These are phyloP conservation scores for Orthosia gracilis DNA, from an alignment of 2,888 invertebrate species.

Conservation along the genomic window DNA sequence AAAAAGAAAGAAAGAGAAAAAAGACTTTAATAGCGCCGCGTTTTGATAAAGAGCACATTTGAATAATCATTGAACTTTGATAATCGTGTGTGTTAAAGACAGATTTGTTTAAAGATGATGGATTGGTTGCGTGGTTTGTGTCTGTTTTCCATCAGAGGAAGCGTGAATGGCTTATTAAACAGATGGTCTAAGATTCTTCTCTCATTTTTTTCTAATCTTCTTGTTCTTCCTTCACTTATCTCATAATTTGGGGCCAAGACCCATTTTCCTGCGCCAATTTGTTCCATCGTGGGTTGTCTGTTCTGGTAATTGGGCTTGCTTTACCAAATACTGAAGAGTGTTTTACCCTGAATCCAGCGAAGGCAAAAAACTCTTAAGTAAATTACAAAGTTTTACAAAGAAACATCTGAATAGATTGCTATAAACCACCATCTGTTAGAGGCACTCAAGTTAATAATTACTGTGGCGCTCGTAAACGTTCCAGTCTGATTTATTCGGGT, in stretches of 20 bases:
- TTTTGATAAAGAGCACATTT: too few species aligned
- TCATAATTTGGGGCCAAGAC: neutral
- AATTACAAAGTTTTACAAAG: constrained; percentile 7
- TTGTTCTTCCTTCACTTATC: neutral
- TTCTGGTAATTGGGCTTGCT: neutral
- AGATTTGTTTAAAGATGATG: too few species aligned
- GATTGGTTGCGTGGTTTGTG: too few species aligned
- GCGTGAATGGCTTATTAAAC: too few species aligned
- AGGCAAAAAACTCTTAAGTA: neutral
- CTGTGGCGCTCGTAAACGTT: constrained; percentile 45
- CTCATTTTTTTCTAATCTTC: too few species aligned
- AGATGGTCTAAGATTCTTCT: too few species aligned
- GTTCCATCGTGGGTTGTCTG: neutral
- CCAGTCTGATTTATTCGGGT: constrained; percentile 43
- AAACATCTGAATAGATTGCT: neutral
- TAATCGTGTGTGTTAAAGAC: too few species aligned
- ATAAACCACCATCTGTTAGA: constrained; percentile 35
- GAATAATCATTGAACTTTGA: too few species aligned
- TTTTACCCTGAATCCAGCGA: neutral
- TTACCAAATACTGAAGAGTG: neutral
- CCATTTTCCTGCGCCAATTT: neutral
- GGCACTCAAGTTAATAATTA: constrained; percentile 44
- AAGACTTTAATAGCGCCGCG: too few species aligned
- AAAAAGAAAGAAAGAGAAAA: too few species aligned
- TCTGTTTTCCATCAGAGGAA: too few species aligned